Evolutionary conservation across 1,140 invertebrate genomes (phyloP).

Genomic region (Pinna nobilis): DNA sequence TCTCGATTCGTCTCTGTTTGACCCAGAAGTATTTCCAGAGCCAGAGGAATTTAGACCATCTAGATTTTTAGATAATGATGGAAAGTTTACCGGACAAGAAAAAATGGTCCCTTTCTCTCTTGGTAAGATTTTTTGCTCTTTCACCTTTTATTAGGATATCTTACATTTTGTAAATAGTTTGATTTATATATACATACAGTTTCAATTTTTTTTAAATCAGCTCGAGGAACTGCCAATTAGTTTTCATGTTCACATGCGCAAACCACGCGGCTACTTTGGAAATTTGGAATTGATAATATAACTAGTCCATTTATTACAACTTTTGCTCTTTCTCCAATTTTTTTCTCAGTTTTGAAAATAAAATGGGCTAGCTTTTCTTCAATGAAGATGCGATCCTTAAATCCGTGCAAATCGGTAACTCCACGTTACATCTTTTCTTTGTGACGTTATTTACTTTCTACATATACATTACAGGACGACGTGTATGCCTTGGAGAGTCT

Average conservation of each 20-base stretch:
- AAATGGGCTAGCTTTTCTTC: background rate
- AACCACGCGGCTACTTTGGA: too few species aligned
- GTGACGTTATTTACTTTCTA: too few species aligned
- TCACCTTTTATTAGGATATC: background rate
- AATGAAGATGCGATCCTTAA: background rate
- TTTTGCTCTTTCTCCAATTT: too few species aligned
- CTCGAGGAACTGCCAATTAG: too few species aligned
- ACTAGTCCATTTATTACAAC: background rate
- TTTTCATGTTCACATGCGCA: too few species aligned
- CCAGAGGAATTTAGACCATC: slow-evolving; percentile 83
- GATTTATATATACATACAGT: background rate
- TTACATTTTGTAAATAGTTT: background rate
- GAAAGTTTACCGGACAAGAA: slow-evolving; percentile 29
- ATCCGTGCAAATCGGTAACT: too few species aligned
- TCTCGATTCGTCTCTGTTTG: slow-evolving; percentile 61
- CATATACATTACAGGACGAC: slow-evolving; percentile 44
- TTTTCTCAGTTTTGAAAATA: too few species aligned
- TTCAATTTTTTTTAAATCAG: too few species aligned
- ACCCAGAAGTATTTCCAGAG: slow-evolving; percentile 78
- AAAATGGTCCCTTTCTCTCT: slow-evolving; percentile 50
- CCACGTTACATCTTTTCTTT: too few species aligned
- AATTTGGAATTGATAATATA: too few species aligned
- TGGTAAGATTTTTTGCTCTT: slow-evolving; percentile 31
- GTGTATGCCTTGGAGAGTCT: slow-evolving; percentile 50
- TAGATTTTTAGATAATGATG: slow-evolving; percentile 74